Base-by-base conservation (phyloP, 2,888 invertebrate genomes). In the Anagyrus pseudococci region DNA sequence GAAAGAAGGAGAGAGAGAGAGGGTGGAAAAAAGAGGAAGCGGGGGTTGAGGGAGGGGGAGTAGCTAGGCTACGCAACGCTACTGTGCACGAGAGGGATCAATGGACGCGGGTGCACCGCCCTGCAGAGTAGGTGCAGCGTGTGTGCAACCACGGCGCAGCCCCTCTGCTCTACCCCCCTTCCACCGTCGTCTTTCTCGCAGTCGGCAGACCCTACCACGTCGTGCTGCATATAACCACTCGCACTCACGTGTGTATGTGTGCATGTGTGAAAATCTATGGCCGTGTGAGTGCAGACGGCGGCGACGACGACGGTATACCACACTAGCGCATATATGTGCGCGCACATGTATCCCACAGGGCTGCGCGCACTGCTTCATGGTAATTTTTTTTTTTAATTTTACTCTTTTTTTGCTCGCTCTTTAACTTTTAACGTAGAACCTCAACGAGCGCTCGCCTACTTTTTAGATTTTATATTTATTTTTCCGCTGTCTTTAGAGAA, bases 31-130 rank as follows among this genome's bases (percentile, higher is more conserved):
- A 64, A 65, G 58, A 64, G 66, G 29, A 29, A 7, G 29, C 29
- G 10, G 29, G 29, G 29, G 29, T 29, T 29, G 29, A 10, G 29
- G 66, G 72, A 70, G 71, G 61, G 71, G 70, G 72, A 70, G 71
- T 72, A 71, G 73, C 72, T 74, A 77, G 75, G 77, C 75, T 74
- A 77, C 75, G 77, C 75, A 77, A 70, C 71, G 67, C 64, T 50
- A 66, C 62, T n/a, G 49, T 53, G 70, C 56, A 59, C 58, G 70
- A 62, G 70, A 71, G 76, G 77, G 78, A 79, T 78, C 79, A 76
- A 80, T 78, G 79, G 75, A 74, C 75, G 73, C 75, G 77, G 73
- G 80, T 79, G 78, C 80, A 80, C 75, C 77, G 79, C 77, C 78
- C 77, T 77, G 71, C 74, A 73, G 75, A 77, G 77, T 77, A 29